Evolutionary conservation across 2,888 invertebrate genomes (phyloP).

Genomic region (Archips crataeganus): DNA sequence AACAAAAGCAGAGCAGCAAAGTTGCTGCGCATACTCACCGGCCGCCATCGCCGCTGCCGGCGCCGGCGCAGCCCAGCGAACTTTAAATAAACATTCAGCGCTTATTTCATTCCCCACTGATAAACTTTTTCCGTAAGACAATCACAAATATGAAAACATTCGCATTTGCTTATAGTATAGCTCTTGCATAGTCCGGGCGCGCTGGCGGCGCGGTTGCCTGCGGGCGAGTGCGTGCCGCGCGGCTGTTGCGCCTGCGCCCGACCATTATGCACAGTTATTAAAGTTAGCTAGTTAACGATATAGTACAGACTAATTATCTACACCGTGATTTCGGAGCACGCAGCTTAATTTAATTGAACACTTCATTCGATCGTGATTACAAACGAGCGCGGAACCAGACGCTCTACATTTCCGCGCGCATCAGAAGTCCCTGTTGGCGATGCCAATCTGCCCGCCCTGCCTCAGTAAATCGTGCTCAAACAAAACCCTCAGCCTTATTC

Average conservation of each 20-base stretch:
- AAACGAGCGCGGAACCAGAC: not conserved
- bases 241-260: not conserved
- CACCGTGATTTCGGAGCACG: not conserved
- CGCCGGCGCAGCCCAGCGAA: not conserved
- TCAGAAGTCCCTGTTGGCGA: not conserved
- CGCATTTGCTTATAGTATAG: not conserved
- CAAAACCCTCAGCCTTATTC: constrained; percentile 12
- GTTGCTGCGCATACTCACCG: not conserved
- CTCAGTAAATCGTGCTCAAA: constrained; percentile 14
- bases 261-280: not conserved
- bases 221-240: not conserved
- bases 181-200: not conserved
- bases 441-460: not conserved
- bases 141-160: not conserved
- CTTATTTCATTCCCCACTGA: not conserved
- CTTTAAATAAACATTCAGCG: not conserved
- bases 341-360: not conserved
- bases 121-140: not conserved
- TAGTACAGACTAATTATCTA: not conserved
- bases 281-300: not conserved
- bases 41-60: not conserved
- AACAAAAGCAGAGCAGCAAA: not conserved
- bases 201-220: not conserved
- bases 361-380: constrained; percentile 1
- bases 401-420: constrained; percentile 4